These are phyloP conservation scores for Paracentrotus lividus DNA, from an alignment of 53 echinoderm and acorn worm species.

Conservation along the genomic window DNA sequence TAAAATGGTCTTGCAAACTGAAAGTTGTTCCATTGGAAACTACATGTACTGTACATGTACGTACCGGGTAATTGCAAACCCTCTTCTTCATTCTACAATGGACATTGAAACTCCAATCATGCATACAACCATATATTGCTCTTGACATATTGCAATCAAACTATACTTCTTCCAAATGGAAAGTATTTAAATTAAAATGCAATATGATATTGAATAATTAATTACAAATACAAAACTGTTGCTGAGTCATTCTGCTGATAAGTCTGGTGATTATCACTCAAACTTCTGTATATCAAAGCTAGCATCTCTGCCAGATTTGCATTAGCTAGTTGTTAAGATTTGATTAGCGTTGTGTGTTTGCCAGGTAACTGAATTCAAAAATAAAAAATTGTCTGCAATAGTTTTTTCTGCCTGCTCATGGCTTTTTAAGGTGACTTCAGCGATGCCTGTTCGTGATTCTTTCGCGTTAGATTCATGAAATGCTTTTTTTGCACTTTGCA, in stretches of 20 bases:
- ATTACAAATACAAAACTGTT: background rate
- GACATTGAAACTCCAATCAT: too few species aligned
- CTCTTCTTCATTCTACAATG: too few species aligned
- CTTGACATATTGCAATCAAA: background rate
- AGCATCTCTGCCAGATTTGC: constrained; percentile 31
- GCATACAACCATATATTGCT: background rate
- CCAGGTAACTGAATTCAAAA: constrained; percentile 17
- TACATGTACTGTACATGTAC: too few species aligned
- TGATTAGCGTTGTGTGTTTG: constrained; percentile 36
- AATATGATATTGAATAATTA: background rate
- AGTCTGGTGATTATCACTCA: background rate
- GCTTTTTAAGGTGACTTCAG: background rate
- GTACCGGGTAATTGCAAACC: too few species aligned
- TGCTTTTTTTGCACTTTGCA: constrained; percentile 56
- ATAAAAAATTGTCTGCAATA: background rate
- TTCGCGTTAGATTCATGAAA: constrained; percentile 3
- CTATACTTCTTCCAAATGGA: background rate
- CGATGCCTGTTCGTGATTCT: background rate
- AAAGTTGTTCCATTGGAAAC: background rate
- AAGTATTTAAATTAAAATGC: background rate
- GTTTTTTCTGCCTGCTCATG: background rate
- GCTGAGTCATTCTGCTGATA: background rate
- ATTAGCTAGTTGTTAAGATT: background rate
- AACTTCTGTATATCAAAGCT: background rate
- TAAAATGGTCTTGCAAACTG: background rate